Evolutionary conservation across 2,888 invertebrate genomes (phyloP).

Genomic region (Euphydryas editha): DNA sequence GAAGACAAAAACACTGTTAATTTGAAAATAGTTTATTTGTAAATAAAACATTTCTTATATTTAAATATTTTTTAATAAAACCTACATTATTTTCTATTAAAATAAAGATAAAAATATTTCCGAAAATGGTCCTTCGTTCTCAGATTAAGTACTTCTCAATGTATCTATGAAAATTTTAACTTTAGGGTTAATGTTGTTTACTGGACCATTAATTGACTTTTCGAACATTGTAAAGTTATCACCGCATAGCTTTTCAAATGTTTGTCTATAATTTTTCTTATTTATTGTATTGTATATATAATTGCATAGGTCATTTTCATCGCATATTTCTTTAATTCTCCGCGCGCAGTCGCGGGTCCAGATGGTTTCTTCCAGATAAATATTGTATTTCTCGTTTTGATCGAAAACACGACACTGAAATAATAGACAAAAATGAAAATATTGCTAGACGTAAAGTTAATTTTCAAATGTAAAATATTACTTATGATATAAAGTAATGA

Average conservation of each 20-base stretch:
- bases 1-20: slow-evolving; percentile 12
- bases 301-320: neutral
- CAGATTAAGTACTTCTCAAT: neutral
- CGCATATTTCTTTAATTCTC: slow-evolving; percentile 41
- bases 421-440: neutral
- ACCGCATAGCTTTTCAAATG: slow-evolving; percentile 55
- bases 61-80: slow-evolving; percentile 5
- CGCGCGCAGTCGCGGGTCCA: slow-evolving; percentile 64
- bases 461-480: too few relatives aligned
- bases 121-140: neutral
- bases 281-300: slow-evolving; percentile 15
- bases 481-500: too few relatives aligned
- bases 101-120: slow-evolving; percentile 1
- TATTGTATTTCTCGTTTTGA: slow-evolving; percentile 85
- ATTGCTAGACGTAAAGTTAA: too few relatives aligned
- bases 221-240: slow-evolving; percentile 52
- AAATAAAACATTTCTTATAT: slow-evolving; percentile 18
- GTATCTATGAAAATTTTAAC: slow-evolving; percentile 34
- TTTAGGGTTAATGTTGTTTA: slow-evolving; percentile 35
- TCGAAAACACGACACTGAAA: slow-evolving; percentile 85
- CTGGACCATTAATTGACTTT: neutral
- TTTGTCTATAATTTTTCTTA: slow-evolving; percentile 41
- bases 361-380: slow-evolving; percentile 80
- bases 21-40: slow-evolving; percentile 21
- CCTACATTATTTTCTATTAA: neutral